A percentile compares a stretch with the other conserved stretches of the same genome.
phyloP scores from a whole-genome alignment of 2,113 vertebrate species.

The Antechinus stuartii region DNA sequence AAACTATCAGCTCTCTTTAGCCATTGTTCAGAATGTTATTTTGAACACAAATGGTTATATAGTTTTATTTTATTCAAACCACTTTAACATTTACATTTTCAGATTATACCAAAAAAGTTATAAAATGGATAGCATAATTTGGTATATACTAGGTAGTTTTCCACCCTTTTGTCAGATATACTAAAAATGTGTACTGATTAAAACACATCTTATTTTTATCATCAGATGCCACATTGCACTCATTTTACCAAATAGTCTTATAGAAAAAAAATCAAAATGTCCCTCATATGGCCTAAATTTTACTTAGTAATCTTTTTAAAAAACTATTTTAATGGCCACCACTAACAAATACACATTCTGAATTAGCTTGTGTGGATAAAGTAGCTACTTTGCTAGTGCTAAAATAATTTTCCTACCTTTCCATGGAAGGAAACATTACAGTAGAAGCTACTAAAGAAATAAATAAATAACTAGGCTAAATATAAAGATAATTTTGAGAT shows the following conservation, averaged over 20 bases:
- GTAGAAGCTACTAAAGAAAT: neutral
- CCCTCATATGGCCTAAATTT: neutral
- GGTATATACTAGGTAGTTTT: neutral
- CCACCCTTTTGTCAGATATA: neutral
- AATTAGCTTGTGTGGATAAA: neutral
- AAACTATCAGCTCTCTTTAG: neutral
- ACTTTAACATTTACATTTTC: neutral
- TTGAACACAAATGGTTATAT: neutral
- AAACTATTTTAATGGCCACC: neutral
- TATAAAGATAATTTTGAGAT: neutral
- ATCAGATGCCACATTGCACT: neutral
- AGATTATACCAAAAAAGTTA: neutral
- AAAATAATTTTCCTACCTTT: neutral
- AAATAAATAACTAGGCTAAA: neutral
- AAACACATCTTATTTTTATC: neutral
- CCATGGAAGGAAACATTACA: neutral
- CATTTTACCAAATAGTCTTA: neutral
- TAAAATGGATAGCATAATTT: neutral
- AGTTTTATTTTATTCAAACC: neutral
- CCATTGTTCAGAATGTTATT: neutral
- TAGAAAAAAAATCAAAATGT: neutral
- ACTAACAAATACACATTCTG: neutral
- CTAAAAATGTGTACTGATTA: neutral
- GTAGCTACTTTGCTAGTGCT: neutral
- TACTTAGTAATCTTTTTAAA: neutral